These are phyloP conservation scores for Coptodon bakossiorum DNA, from an alignment of 2,113 vertebrate species.

Conservation along the genomic window DNA sequence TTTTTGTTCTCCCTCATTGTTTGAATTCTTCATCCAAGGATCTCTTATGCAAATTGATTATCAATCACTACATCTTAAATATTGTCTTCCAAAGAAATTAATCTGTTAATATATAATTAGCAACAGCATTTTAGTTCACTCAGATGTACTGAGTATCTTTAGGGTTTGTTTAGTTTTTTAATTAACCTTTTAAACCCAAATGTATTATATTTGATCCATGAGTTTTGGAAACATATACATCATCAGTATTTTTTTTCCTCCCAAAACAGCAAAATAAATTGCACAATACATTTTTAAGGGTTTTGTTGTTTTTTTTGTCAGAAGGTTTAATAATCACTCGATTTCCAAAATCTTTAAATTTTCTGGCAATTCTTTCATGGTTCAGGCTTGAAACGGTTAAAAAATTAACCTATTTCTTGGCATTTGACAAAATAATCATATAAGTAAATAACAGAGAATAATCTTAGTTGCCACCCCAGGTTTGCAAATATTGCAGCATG, in stretches of 20 bases:
- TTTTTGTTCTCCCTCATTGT: background rate
- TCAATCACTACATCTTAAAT: background rate
- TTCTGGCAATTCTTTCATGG: background rate
- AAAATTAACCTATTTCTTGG: background rate
- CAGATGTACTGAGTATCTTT: background rate
- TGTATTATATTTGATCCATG: background rate
- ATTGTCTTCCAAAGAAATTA: background rate
- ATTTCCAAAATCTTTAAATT: background rate
- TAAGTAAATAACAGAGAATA: background rate
- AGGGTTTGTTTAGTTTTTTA: background rate
- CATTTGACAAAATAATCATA: background rate
- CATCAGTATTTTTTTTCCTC: background rate
- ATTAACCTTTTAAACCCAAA: background rate
- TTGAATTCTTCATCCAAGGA: background rate
- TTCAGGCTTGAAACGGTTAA: background rate
- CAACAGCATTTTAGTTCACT: background rate
- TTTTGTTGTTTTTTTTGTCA: background rate
- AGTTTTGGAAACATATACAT: background rate
- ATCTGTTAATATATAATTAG: background rate
- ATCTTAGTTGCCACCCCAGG: background rate
- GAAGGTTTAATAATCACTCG: background rate
- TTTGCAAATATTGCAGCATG: background rate
- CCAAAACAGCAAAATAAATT: background rate
- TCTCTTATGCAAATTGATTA: background rate
- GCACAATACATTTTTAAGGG: background rate